A percentile compares a stretch with the other conserved stretches of the same genome.
Evolutionary conservation across 2,888 invertebrate genomes (phyloP).

Genomic region (Elegia similella): DNA sequence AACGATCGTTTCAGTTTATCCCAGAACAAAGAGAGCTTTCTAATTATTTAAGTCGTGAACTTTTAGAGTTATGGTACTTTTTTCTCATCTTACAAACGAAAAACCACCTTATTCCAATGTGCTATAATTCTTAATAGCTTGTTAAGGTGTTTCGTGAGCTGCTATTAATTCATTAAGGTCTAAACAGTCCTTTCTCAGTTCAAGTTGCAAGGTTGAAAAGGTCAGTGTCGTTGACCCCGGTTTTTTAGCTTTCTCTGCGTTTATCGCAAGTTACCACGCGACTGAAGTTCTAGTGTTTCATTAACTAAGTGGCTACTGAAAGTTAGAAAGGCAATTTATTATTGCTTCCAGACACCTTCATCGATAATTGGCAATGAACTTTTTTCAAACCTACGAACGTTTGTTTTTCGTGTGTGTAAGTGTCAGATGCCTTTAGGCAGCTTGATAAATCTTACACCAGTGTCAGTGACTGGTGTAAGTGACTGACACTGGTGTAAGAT

Average conservation of each 20-base stretch:
- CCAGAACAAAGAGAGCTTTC: slow-evolving; percentile 65
- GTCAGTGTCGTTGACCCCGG: slow-evolving; percentile 62
- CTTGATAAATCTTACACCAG: too few species aligned
- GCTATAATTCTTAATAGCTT: slow-evolving; percentile 15
- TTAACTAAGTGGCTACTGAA: slow-evolving; percentile 19
- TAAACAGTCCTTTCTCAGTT: slow-evolving; percentile 54
- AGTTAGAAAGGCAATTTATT: too few species aligned
- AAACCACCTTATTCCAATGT: slow-evolving; percentile 16
- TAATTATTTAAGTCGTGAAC: slow-evolving; percentile 55
- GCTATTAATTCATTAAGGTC: slow-evolving; percentile 55
- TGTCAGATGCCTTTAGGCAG: too few species aligned
- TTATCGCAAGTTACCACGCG: slow-evolving; percentile 51
- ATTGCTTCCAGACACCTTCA: background rate
- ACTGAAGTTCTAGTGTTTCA: slow-evolving; percentile 33
- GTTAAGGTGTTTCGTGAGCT: slow-evolving; percentile 19
- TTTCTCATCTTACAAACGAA: slow-evolving; percentile 28
- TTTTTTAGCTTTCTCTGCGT: slow-evolving; percentile 48
- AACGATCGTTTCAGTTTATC: slow-evolving; percentile 27
- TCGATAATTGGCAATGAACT: background rate
- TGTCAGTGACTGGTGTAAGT: too few species aligned
- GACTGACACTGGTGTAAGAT: too few species aligned
- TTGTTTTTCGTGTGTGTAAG: too few species aligned
- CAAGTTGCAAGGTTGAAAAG: slow-evolving; percentile 64
- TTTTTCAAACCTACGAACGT: too few species aligned
- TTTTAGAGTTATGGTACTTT: slow-evolving; percentile 49